Percentiles rank a stretch among this genome's conserved stretches.
phyloP scores from a whole-genome alignment of 2,888 invertebrate species.

The Listrodromus nycthemerus region DNA sequence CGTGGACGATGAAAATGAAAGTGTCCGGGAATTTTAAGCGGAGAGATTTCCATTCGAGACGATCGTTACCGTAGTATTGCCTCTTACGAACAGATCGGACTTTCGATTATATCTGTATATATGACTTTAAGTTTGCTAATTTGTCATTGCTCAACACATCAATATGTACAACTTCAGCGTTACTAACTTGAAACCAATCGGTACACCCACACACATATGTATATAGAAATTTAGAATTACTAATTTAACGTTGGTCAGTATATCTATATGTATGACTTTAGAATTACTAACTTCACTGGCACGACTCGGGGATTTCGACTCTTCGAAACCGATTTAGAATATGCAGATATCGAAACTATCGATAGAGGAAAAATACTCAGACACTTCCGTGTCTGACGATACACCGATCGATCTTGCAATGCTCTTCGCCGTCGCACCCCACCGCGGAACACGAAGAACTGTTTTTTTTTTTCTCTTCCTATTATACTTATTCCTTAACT shows the following conservation, averaged over 20 bases:
- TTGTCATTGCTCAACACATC: no score
- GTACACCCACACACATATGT: no score
- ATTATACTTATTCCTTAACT: slow-evolving; percentile 58
- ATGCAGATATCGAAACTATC: not conserved
- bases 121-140: no score
- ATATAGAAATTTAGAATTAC: no score
- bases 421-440: slow-evolving; percentile 12
- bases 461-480: slow-evolving; percentile 44
- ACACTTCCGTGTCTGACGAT: slow-evolving; percentile 54
- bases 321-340: not conserved
- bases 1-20: slow-evolving; percentile 67
- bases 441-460: slow-evolving; percentile 12
- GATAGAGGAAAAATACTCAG: not conserved
- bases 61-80: slow-evolving; percentile 31
- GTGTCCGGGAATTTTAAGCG: slow-evolving; percentile 58
- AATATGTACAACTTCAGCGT: no score
- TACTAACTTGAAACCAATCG: no score
- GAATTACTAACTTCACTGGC: no score
- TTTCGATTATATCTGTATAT: no score
- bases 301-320: no score
- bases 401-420: slow-evolving; percentile 48
- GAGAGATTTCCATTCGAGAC: slow-evolving; percentile 61
- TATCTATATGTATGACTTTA: no score
- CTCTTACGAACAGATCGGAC: not conserved
- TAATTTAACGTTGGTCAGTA: no score